Conservation (phyloP, 2,888 invertebrate genomes). For the Pollenia angustigena region DNA sequence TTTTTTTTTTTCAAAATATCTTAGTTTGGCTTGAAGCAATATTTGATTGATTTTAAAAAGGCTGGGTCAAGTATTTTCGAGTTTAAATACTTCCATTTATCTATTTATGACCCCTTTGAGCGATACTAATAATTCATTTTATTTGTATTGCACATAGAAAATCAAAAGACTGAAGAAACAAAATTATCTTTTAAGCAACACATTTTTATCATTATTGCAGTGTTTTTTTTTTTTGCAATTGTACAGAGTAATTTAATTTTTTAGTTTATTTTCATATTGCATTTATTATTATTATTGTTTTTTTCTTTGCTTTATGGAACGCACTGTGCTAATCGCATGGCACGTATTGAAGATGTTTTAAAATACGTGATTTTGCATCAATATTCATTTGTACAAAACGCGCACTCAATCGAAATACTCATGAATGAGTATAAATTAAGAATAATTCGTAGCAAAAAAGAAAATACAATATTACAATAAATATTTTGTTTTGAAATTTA, state of each 20-base stretch:
- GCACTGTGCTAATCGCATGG: slow-evolving; percentile 35
- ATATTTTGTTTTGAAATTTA: neutral
- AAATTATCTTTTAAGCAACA: slow-evolving; percentile 8
- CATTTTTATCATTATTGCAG: slow-evolving; percentile 24
- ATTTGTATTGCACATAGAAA: neutral
- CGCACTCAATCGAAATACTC: slow-evolving; percentile 1
- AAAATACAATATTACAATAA: slow-evolving; percentile 21
- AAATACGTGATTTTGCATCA: slow-evolving; percentile 58
- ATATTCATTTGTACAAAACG: slow-evolving; percentile 17
- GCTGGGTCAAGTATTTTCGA: too few species aligned
- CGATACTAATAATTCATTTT: neutral
- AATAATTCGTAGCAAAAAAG: slow-evolving; percentile 56
- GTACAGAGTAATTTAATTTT: slow-evolving; percentile 8
- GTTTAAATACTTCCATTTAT: too few species aligned
- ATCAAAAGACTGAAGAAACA: slow-evolving; percentile 59
- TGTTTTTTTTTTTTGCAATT: slow-evolving; percentile 33
- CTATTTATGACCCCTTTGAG: neutral
- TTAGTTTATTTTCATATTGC: neutral
- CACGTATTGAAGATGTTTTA: slow-evolving; percentile 58
- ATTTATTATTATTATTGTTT: neutral
- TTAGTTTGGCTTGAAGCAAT: too few species aligned
- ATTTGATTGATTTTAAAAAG: too few species aligned
- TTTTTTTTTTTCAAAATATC: too few species aligned
- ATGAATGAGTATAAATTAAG: slow-evolving; percentile 60
- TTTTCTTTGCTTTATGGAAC: slow-evolving; percentile 28